Percentiles rank a stretch among this genome's conserved stretches.
Evolutionary conservation across 1,140 invertebrate genomes (phyloP).

Genomic region (Oncopeltus fasciatus): DNA sequence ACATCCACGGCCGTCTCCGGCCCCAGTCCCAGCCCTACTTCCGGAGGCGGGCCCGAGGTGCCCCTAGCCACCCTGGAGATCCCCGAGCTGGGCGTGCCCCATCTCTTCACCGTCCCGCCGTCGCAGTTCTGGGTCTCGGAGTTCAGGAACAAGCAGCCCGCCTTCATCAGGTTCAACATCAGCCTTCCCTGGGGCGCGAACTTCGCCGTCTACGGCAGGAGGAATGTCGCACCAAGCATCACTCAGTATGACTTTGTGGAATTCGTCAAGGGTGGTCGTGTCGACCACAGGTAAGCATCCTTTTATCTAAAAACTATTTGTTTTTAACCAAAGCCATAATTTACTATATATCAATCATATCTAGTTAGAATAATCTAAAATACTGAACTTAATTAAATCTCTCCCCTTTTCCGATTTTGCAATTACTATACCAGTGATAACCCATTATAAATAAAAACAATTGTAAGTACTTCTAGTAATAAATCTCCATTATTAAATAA

Average conservation of each 20-base stretch:
- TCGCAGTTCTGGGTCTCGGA: constrained; percentile 85
- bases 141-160: constrained; percentile 73
- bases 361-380: too few species aligned
- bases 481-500: too few species aligned
- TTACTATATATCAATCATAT: too few species aligned
- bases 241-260: constrained; percentile 92
- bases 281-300: constrained; percentile 51
- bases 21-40: constrained; percentile 28
- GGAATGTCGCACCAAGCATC: constrained; percentile 82
- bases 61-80: constrained; percentile 53
- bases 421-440: too few species aligned
- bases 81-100: constrained; percentile 63
- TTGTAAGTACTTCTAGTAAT: too few species aligned
- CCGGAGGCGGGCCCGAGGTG: constrained; percentile 34
- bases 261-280: constrained; percentile 67
- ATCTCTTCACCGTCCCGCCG: constrained; percentile 64
- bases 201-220: constrained; percentile 81
- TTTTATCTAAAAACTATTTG: too few species aligned
- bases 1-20: constrained; percentile 49
- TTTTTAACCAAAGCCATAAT: too few species aligned
- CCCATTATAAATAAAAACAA: too few species aligned
- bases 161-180: constrained; percentile 76
- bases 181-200: constrained; percentile 79
- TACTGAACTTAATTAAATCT: too few species aligned
- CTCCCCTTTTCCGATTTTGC: too few species aligned